A percentile compares a stretch with the other conserved stretches of the same genome.
These are phyloP conservation scores for Yoshiicerus persimilis DNA, from an alignment of 1,140 invertebrate genomes.

Conservation along the genomic window DNA sequence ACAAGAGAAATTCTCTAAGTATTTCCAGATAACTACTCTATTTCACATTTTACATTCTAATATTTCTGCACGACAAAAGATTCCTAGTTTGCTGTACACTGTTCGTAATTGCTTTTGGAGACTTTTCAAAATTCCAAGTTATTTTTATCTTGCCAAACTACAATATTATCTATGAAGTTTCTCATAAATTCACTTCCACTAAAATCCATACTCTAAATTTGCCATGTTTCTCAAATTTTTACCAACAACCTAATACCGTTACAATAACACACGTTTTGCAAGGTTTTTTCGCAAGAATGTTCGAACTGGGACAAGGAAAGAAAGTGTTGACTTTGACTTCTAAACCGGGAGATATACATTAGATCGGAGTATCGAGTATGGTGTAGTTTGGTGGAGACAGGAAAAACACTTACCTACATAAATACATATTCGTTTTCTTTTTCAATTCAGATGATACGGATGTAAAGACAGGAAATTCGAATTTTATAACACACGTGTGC, in stretches of 20 bases:
- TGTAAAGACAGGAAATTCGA: not conserved
- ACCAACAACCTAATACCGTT: no score
- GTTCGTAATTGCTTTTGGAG: not conserved
- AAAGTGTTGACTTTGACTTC: no score
- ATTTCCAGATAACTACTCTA: not conserved
- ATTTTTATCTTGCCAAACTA: not conserved
- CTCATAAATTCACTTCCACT: no score
- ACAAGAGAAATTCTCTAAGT: not conserved
- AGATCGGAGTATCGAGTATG: no score
- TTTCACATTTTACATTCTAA: not conserved
- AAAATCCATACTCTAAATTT: no score
- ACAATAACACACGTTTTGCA: no score
- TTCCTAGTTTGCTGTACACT: not conserved
- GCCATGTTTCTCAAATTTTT: no score
- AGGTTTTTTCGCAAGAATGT: no score
- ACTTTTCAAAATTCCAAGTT: not conserved
- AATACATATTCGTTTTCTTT: not conserved
- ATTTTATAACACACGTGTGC: not conserved
- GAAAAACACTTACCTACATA: not conserved
- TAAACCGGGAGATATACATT: no score
- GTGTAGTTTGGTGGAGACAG: no score
- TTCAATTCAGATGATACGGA: not conserved
- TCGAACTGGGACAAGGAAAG: no score
- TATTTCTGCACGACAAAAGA: not conserved
- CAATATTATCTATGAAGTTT: no score